These are phyloP conservation scores for Meda fulgida DNA, from an alignment of 2,797 vertebrate genomes.

Conservation along the genomic window DNA sequence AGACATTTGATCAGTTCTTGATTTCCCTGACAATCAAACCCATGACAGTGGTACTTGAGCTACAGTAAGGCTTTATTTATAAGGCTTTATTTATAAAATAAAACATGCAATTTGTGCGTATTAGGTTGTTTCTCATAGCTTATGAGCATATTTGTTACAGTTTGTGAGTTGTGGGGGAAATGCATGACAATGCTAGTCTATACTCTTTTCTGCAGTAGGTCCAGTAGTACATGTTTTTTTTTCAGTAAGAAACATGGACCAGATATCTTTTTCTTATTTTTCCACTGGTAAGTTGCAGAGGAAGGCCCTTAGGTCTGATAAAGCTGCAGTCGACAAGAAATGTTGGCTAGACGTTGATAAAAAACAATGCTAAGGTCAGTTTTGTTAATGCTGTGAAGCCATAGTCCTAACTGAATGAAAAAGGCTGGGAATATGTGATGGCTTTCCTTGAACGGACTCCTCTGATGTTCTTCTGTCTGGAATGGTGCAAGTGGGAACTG, in stretches of 20 bases:
- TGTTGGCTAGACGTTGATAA: constrained; percentile 16
- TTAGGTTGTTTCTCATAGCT: not conserved
- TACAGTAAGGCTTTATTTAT: not conserved
- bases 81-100: not conserved
- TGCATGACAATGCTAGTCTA: not conserved
- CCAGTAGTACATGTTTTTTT: not conserved
- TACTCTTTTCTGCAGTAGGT: not conserved
- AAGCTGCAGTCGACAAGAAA: constrained; percentile 4
- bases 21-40: not conserved
- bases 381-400: constrained; percentile 14
- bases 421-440: not conserved
- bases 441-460: not conserved
- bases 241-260: not conserved
- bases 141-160: not conserved
- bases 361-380: constrained; percentile 9
- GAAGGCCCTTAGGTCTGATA: not conserved
- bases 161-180: not conserved
- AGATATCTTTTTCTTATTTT: not conserved
- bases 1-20: not conserved
- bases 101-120: not conserved
- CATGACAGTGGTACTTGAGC: not conserved
- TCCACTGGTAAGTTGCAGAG: not conserved
- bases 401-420: not conserved
- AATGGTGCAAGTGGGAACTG: not conserved
- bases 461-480: not conserved